Conservation (phyloP, 2,113 vertebrate species). For the Ophthalmolycus amberensis region DNA sequence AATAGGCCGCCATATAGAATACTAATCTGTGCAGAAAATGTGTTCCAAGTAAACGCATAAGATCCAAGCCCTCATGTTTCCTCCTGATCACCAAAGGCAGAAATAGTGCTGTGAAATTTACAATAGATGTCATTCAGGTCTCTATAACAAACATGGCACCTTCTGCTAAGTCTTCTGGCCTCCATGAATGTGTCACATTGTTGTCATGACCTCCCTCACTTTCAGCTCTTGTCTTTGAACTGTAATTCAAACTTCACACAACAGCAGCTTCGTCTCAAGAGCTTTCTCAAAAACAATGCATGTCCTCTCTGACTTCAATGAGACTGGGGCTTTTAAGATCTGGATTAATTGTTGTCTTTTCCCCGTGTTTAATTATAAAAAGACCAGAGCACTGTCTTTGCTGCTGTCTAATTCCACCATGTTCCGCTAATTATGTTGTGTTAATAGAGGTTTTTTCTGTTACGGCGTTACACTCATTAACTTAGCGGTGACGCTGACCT, state of each 20-base stretch:
- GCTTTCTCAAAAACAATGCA: conserved; percentile 69
- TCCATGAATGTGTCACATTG: conserved; percentile 6
- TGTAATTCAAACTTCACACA: conserved; percentile 57
- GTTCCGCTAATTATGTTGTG: conserved; percentile 79
- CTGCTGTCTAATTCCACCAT: conserved; percentile 68
- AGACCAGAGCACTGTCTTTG: conserved; percentile 68
- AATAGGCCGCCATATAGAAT: neutral
- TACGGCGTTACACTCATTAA: conserved; percentile 75
- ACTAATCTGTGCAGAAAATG: conserved; percentile 2
- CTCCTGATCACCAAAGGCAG: neutral
- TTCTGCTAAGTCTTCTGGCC: neutral
- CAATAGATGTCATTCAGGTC: neutral
- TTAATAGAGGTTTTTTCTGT: conserved; percentile 75
- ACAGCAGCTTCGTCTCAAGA: conserved; percentile 58
- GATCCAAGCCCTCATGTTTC: conserved; percentile 18
- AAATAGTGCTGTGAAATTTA: conserved; percentile 6
- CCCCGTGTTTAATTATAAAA: conserved; percentile 73
- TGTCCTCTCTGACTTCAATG: conserved; percentile 65
- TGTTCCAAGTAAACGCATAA: neutral
- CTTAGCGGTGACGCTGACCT: conserved; percentile 76
- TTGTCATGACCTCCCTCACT: conserved; percentile 69
- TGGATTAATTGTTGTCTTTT: conserved; percentile 78
- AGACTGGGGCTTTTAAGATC: conserved; percentile 62
- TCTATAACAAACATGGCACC: conserved; percentile 13
- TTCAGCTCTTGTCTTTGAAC: conserved; percentile 67